Percentiles rank a stretch among this genome's conserved stretches.
phyloP scores from a whole-genome alignment of 2,888 invertebrate genomes.

The Holacanthella duospinosa region DNA sequence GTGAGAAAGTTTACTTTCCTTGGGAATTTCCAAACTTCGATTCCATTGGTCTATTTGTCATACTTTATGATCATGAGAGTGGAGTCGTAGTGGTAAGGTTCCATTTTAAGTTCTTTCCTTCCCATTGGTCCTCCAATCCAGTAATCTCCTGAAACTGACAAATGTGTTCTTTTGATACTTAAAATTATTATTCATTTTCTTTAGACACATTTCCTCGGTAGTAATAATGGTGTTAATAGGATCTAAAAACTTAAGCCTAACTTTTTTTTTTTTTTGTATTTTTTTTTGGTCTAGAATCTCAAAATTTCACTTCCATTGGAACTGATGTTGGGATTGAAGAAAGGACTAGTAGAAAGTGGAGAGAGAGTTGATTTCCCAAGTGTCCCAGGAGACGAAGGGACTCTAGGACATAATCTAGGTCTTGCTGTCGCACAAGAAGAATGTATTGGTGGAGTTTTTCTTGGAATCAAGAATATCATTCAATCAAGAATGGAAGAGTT shows the following conservation, averaged over 20 bases:
- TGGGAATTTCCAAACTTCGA: background rate
- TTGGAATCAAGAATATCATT: constrained; percentile 70
- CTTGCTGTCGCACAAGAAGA: constrained; percentile 52
- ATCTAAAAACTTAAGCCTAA: no score
- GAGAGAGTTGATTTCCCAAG: background rate
- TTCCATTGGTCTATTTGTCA: background rate
- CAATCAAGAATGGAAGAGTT: constrained; percentile 47
- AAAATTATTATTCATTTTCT: no score
- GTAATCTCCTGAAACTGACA: no score
- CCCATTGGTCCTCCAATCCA: no score
- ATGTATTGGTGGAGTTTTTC: constrained; percentile 66
- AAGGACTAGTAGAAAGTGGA: constrained; percentile 1
- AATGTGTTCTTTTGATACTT: no score
- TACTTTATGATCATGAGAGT: background rate
- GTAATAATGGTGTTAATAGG: no score
- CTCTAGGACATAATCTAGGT: constrained; percentile 19
- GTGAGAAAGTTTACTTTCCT: background rate
- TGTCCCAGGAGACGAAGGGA: background rate
- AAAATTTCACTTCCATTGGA: background rate
- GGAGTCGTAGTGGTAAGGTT: no score
- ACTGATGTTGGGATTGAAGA: background rate
- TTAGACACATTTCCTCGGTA: no score
- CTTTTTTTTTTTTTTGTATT: background rate
- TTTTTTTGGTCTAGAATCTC: background rate
- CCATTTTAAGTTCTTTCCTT: no score